Evolutionary conservation across 2,113 vertebrate genomes (phyloP), one percentile per base, ranked within the genome.

Genomic region (Nanorana parkeri): DNA sequence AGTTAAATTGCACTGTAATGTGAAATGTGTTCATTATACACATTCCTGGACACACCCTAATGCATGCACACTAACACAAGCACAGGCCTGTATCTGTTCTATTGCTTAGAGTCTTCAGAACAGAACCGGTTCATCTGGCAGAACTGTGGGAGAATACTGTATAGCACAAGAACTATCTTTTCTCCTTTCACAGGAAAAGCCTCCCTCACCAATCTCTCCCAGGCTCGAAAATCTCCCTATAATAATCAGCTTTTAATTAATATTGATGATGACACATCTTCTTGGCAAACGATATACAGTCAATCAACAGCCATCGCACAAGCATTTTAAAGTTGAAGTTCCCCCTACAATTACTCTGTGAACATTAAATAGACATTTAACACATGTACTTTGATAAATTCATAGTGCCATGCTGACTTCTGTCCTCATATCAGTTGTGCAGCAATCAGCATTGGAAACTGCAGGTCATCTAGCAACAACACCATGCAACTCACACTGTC

Each of bases 251-350:
- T 26, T 72, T 55, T 54, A 73, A 72, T 81, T 29, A 66, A 74
- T 74, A 6, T 52, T 74, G 61, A 63, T 74, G 51, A 66, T 74
- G 79, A 81, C 64, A 81, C 36, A 72, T 63, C 17, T 2, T 55
- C 51, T 66, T 81, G 79, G 79, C 68, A 74, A 15, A 19, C 51
- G 60, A 52, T 23, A 21, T 11, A 16, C 21, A 21, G 54, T n/a
- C 26, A 5, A 19, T 32, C 5, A 29, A 23, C 66, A 71, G 19
- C 11, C 5, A 15, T 20, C 28, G 7, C 54, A 52, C 2, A 63
- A 13, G 16, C 47, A 36, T 71, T 71, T 5, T 17, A 15, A n/a
- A n/a, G n/a, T n/a, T n/a, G n/a, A n/a, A n/a, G n/a, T n/a, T n/a
- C n/a, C n/a, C n/a, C n/a, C n/a, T n/a, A n/a, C n/a, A n/a, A n/a